These are phyloP conservation scores for Pomacea maculata DNA, from an alignment of 1,140 invertebrate species.

Conservation along the genomic window DNA sequence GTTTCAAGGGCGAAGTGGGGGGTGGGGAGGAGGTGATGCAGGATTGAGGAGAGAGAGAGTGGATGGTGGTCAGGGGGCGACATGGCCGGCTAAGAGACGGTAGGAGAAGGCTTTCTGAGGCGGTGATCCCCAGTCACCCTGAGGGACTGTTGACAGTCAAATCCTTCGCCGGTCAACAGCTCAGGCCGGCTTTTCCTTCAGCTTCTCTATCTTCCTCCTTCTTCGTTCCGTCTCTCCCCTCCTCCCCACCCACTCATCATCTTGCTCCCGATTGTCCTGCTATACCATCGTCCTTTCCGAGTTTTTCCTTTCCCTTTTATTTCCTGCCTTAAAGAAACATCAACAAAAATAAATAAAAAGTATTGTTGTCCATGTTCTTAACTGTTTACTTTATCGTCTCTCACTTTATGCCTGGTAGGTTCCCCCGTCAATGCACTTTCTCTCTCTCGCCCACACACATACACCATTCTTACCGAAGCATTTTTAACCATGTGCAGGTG, in stretches of 20 bases:
- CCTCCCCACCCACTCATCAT: not conserved
- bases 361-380: too few relatives aligned
- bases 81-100: not conserved
- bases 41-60: not conserved
- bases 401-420: not conserved
- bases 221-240: not conserved
- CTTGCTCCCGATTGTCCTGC: not conserved
- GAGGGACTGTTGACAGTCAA: constrained; percentile 6
- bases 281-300: not conserved
- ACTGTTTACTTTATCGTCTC: not conserved
- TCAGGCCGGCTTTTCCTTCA: not conserved
- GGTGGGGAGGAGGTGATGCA: not conserved
- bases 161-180: not conserved
- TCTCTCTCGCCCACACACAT: not conserved
- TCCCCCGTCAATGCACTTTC: not conserved
- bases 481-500: too few relatives aligned
- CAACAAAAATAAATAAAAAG: too few relatives aligned
- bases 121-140: not conserved
- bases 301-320: not conserved
- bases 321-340: too few relatives aligned
- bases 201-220: not conserved
- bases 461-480: not conserved
- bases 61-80: not conserved
- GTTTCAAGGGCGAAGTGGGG: not conserved
- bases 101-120: constrained; percentile 7